Evolutionary conservation across 2,797 vertebrate genomes (phyloP), one percentile per base, ranked within the genome.

Genomic region (Oceanodroma leucorhoa): DNA sequence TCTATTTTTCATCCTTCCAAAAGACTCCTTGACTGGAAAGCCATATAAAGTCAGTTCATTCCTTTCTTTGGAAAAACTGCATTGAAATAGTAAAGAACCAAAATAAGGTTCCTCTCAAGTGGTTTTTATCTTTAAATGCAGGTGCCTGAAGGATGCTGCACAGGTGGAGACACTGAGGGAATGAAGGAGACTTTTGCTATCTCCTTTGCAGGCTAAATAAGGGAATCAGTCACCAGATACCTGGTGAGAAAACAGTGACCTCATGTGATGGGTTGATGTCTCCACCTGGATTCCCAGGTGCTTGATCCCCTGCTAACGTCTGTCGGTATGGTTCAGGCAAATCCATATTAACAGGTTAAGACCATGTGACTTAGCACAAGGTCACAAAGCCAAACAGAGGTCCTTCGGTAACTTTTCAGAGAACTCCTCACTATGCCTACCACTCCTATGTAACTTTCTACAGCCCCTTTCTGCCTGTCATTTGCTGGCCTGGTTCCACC

Each of bases 231-330:
- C 17, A 20, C 14, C 19, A 69, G 50, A 62, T 50, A 30, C 15
- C 21, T 61, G 26, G 14, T 38, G 17, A 43, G n/a, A 55, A 83
- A 84, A 80, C 5, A 10, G 8, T 38, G 53, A 73, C 29, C 11
- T 58, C 0, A 0, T 46, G 22, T 34, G 29, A 90, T 64, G 13
- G 6, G 7, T 2, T 60, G 45, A 69, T 50, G 23, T 5, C 26
- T 66, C 16, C 41, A 20, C 15, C 5, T 5, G 21, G 9, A 82
- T 67, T 87, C 22, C 40, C 55, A 72, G 21, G 22, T 26, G 64
- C 19, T 55, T n/a, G 16, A 41, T 46, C 23, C 12, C 21, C 27
- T 71, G 6, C 6, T 78, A 46, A 41, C 11, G 2, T 57, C 38
- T 55, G 14, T 43, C n/a, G 62, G 24, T 6, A 43, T 5, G 9